A percentile compares a stretch with the other conserved stretches of the same genome.
Conservation (phyloP, 2,113 vertebrate species). For the Peromyscus californicus region DNA sequence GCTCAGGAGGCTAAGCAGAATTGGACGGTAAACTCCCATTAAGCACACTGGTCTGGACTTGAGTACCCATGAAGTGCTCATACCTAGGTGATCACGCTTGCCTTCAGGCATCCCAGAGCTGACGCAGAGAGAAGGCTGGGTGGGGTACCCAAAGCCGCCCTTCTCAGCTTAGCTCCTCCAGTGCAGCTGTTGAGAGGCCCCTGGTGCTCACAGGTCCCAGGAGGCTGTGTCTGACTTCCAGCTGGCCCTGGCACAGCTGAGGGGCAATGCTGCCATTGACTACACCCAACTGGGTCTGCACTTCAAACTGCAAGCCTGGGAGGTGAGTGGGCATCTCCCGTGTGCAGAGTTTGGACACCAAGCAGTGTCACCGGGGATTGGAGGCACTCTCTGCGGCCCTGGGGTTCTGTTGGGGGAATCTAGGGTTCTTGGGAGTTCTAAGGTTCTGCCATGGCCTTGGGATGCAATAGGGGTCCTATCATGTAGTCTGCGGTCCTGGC, state of each 20-base stretch:
- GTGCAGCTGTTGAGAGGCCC: not conserved
- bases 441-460: not conserved
- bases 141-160: not conserved
- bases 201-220: conserved; percentile 86
- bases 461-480: not conserved
- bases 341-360: fast-evolving
- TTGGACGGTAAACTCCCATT: not conserved
- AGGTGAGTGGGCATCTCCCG: conserved; percentile 85
- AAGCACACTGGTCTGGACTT: not conserved
- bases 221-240: conserved; percentile 92
- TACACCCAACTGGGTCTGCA: conserved; percentile 95
- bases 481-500: not conserved
- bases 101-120: not conserved
- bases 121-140: not conserved
- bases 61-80: not conserved
- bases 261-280: conserved; percentile 91
- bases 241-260: conserved; percentile 90
- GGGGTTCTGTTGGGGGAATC: not conserved
- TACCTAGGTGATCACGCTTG: not conserved
- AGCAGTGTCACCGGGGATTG: not conserved
- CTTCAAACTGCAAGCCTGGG: conserved; percentile 93
- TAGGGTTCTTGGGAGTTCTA: not conserved
- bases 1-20: not conserved
- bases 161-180: not conserved
- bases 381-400: not conserved